These are phyloP conservation scores for Malacoraja senta DNA, from an alignment of 2,797 vertebrate genomes.

Conservation along the genomic window DNA sequence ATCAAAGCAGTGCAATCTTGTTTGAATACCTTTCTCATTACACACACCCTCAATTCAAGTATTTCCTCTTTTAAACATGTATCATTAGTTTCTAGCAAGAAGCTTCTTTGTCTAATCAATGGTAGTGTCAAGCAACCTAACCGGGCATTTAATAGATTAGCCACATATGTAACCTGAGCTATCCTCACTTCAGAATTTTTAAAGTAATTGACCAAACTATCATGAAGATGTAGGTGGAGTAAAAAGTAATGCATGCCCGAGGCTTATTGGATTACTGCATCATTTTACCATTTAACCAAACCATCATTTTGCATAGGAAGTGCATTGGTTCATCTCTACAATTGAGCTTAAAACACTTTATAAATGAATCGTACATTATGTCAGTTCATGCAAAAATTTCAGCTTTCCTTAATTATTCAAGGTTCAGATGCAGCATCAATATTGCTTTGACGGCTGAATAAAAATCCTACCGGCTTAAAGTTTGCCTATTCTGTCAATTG, in stretches of 20 bases:
- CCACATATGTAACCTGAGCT: not conserved
- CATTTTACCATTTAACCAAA: not conserved
- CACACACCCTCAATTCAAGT: not conserved
- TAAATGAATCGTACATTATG: not conserved
- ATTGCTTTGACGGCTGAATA: not conserved
- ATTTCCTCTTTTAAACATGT: not conserved
- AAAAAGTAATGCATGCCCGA: not conserved
- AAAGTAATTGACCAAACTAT: constrained; percentile 1
- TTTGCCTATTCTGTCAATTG: not conserved
- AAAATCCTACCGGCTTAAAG: not conserved
- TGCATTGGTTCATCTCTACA: not conserved
- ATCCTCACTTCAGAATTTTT: not conserved
- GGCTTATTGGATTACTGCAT: too few relatives aligned
- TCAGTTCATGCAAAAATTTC: not conserved
- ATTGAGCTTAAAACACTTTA: not conserved
- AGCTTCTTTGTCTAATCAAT: not conserved
- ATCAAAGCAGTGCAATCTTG: not conserved
- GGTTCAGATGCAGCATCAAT: not conserved
- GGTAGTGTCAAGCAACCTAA: not conserved
- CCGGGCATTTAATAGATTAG: not conserved
- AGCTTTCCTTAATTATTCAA: not conserved
- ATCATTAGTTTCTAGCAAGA: not conserved
- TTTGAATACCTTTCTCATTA: not conserved
- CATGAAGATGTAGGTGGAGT: not conserved
- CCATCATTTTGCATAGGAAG: not conserved